phyloP scores from a whole-genome alignment of 2,797 vertebrate species.

The Distichodus sexfasciatus region DNA sequence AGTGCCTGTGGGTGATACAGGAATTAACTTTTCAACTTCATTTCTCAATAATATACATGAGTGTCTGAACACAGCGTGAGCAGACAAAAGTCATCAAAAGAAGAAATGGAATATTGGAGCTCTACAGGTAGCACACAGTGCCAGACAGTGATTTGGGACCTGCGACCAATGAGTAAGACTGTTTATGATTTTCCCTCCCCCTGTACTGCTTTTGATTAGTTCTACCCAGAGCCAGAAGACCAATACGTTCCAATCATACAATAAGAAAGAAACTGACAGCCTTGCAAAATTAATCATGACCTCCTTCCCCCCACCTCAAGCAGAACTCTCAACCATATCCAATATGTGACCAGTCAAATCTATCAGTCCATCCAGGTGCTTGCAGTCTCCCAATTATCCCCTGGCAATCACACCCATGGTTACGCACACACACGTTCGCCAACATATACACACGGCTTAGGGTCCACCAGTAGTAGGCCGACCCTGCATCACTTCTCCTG shows the following conservation, averaged over 20 bases:
- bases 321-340: constrained; percentile 1
- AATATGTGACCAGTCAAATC: constrained; percentile 42
- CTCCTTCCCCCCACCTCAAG: background rate
- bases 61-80: background rate
- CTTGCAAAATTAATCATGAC: constrained; percentile 5
- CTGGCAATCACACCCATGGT: constrained; percentile 11
- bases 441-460: constrained; percentile 19
- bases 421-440: constrained; percentile 15
- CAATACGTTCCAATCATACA: constrained; percentile 21
- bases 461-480: background rate
- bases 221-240: constrained; percentile 2
- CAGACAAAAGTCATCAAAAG: background rate
- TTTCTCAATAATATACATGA: background rate
- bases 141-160: background rate
- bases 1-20: background rate
- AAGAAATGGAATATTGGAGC: background rate
- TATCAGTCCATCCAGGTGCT: constrained; percentile 25
- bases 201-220: constrained; percentile 19
- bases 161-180: background rate
- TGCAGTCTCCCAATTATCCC: constrained; percentile 29
- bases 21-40: background rate
- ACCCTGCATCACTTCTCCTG: constrained; percentile 29
- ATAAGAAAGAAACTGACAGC: constrained; percentile 20
- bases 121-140: background rate
- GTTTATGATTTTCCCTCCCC: background rate